Evolutionary conservation across 37 sponge, comb jelly and placozoan genomes (phyloP), one percentile per base, ranked within the genome.

Genomic region (Cladorhizidae sp.): DNA sequence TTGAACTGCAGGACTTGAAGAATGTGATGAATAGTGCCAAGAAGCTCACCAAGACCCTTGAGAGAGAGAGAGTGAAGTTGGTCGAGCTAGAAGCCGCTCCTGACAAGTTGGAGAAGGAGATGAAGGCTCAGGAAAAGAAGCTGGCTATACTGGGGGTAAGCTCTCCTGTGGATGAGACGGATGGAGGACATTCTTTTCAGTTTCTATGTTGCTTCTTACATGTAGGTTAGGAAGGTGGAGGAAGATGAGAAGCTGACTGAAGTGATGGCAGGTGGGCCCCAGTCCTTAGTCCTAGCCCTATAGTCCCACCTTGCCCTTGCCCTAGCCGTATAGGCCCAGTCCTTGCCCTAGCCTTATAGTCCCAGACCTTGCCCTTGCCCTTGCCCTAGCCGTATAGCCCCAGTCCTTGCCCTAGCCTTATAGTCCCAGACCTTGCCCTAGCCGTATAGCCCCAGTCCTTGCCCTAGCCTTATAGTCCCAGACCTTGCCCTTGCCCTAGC

Each of bases 21-120:
- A 95, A 93, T 39, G 76, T 74, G 41, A 90, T 80, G 59, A 75
- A 83, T 11, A 91, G 75, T 40, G 70, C 83, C 2, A 95, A 95
- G 71, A 95, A 95, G 64, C 57, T 56, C 11, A 45, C 67, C 73
- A 96, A 93, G 84, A 65, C 2, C 37, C 70, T 96, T 62, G 89
- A 90, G 57, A 93, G 90, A 35, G 98, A 98, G 67, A 88, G 76
- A 63, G 84, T 86, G 61, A 93, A 88, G 76, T 74, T 98, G 52
- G 76, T 40, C 31, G 98, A 92, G 51, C 67, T 97, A 64, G 74
- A 84, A 32, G 81, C 83, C 20, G 65, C 90, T 56, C 98, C 98
- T 37, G 94, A 83, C 23, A 89, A 78, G 36, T 59, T 77, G n/a
- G 51, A 67, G 38, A 77, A 76, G 45, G 94, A 97, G 49, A 88